A percentile compares a stretch with the other conserved stretches of the same genome.
phyloP scores from a whole-genome alignment of 2,113 vertebrate genomes.

The Corythornis madagascariensis region DNA sequence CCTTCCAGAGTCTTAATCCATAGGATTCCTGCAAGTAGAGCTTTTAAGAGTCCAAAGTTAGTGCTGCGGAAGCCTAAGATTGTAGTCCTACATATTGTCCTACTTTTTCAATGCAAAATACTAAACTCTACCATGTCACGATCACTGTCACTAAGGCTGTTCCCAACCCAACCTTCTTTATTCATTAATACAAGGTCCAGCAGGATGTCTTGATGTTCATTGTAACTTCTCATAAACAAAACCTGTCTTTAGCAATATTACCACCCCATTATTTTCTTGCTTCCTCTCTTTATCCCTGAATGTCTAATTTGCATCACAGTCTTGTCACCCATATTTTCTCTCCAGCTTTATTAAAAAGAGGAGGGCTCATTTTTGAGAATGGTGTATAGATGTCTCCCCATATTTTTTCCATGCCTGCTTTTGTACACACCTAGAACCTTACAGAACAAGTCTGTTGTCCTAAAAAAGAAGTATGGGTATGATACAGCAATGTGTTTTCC shows the following conservation, averaged over 20 bases:
- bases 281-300: background rate
- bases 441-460: background rate
- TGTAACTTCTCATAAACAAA: background rate
- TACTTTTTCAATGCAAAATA: no score
- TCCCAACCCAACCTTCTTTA: no score
- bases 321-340: background rate
- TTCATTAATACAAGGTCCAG: no score
- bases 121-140: no score
- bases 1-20: no score
- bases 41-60: no score
- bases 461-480: background rate
- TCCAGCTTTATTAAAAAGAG: background rate
- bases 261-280: background rate
- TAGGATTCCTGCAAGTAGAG: no score
- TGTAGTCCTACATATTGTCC: no score
- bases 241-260: background rate
- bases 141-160: no score
- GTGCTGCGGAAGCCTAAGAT: no score
- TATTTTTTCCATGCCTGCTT: background rate
- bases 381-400: background rate
- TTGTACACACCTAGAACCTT: background rate
- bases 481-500: background rate
- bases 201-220: background rate
- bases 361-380: background rate
- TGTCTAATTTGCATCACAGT: background rate